Evolutionary conservation across 2,113 vertebrate species (phyloP).

Genomic region (Amblyopsis rosae): DNA sequence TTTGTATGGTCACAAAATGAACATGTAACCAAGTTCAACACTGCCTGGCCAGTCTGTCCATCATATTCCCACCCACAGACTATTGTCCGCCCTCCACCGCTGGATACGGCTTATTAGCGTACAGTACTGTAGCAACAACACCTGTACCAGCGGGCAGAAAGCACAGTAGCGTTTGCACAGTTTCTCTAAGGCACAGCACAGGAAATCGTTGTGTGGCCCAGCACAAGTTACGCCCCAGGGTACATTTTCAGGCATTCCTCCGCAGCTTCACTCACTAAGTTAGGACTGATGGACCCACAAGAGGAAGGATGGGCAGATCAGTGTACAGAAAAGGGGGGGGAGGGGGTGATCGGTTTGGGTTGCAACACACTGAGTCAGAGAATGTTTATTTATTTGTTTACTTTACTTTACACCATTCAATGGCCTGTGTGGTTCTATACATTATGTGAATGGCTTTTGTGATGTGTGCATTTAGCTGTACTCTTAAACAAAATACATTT

Average conservation of each 20-base stretch:
- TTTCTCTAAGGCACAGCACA: slow-evolving; percentile 72
- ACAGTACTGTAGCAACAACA: slow-evolving; percentile 12
- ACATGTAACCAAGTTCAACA: slow-evolving; percentile 46
- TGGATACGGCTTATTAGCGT: not conserved
- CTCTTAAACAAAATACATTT: slow-evolving; percentile 65
- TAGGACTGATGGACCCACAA: not conserved
- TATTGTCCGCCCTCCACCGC: not conserved
- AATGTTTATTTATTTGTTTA: slow-evolving; percentile 24
- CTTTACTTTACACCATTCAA: slow-evolving; percentile 12
- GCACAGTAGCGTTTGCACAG: slow-evolving; percentile 72
- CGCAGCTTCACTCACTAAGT: slow-evolving; percentile 52
- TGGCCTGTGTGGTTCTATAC: slow-evolving; percentile 44
- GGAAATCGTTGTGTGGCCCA: slow-evolving; percentile 49
- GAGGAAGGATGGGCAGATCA: slow-evolving; percentile 15
- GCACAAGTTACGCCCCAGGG: not conserved
- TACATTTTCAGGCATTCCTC: slow-evolving; percentile 34
- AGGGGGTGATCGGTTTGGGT: not conserved
- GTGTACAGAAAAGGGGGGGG: slow-evolving; percentile 46
- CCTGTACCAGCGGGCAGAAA: slow-evolving; percentile 39
- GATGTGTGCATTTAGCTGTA: slow-evolving; percentile 71
- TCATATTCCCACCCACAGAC: slow-evolving; percentile 22
- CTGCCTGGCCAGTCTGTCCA: slow-evolving; percentile 68
- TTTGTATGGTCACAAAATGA: slow-evolving; percentile 46
- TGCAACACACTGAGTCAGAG: not conserved
- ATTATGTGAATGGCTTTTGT: slow-evolving; percentile 69